Conservation (phyloP, 2,888 invertebrate genomes). For the Junonia oenone region DNA sequence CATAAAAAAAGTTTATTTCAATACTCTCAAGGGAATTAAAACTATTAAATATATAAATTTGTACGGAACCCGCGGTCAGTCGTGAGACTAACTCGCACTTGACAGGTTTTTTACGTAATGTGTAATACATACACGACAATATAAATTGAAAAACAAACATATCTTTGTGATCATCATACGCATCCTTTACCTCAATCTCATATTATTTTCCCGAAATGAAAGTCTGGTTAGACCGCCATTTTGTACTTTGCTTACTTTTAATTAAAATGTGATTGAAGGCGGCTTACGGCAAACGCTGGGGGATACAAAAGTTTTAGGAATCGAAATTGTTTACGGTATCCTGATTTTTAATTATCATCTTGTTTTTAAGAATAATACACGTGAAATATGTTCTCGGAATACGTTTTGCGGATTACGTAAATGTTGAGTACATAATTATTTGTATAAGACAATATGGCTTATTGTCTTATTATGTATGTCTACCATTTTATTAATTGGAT, state of each 20-base stretch:
- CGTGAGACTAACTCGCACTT: too few relatives aligned
- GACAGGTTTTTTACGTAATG: too few relatives aligned
- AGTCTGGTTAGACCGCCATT: not conserved
- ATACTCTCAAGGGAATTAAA: too few relatives aligned
- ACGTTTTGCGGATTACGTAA: too few relatives aligned
- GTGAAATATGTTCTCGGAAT: not conserved
- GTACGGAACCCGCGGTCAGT: too few relatives aligned
- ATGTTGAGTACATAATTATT: too few relatives aligned
- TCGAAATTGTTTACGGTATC: not conserved
- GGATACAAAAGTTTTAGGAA: not conserved
- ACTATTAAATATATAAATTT: too few relatives aligned
- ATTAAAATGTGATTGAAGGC: constrained; percentile 26
- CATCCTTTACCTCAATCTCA: not conserved
- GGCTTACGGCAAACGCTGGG: constrained; percentile 4
- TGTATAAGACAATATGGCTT: too few relatives aligned
- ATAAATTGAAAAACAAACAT: not conserved
- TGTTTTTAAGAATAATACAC: not conserved
- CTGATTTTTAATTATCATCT: not conserved
- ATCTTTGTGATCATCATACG: not conserved
- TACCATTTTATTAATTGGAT: too few relatives aligned
- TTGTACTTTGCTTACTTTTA: constrained; percentile 24
- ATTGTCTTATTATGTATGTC: too few relatives aligned
- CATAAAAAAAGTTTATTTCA: too few relatives aligned
- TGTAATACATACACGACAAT: not conserved
- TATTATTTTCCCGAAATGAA: not conserved